phyloP scores from a whole-genome alignment of 2,888 invertebrate genomes.

The Stenodema calcarata region DNA sequence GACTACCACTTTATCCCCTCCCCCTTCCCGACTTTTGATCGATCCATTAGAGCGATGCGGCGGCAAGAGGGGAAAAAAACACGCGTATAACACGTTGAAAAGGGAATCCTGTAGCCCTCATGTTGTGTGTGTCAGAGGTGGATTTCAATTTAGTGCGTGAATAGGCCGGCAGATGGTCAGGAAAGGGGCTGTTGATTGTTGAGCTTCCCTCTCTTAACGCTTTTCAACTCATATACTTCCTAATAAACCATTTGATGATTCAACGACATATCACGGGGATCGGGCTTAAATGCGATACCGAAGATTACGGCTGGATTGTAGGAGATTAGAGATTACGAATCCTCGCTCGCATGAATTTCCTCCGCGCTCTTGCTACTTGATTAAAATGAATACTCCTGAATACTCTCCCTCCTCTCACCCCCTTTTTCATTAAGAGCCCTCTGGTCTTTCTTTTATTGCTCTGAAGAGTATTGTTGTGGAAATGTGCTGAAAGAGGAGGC shows the following conservation, averaged over 20 bases:
- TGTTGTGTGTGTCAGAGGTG: neutral
- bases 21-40: neutral
- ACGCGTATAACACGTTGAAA: neutral
- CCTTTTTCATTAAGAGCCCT: neutral
- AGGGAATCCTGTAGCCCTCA: neutral
- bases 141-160: neutral
- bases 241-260: slow-evolving; percentile 13
- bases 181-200: slow-evolving; percentile 8
- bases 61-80: neutral
- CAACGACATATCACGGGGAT: neutral
- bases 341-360: neutral
- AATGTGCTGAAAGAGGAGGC: neutral
- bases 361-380: neutral
- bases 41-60: neutral
- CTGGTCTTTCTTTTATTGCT: neutral
- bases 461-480: neutral
- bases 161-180: neutral
- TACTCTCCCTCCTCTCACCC: neutral
- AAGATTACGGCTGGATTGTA: neutral
- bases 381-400: neutral
- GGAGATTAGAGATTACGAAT: neutral
- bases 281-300: neutral
- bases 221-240: neutral
- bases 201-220: slow-evolving; percentile 26
- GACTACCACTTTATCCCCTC: neutral